Evolutionary conservation across 2,888 invertebrate genomes (phyloP).

Genomic region (Asteroscopus sphinx): DNA sequence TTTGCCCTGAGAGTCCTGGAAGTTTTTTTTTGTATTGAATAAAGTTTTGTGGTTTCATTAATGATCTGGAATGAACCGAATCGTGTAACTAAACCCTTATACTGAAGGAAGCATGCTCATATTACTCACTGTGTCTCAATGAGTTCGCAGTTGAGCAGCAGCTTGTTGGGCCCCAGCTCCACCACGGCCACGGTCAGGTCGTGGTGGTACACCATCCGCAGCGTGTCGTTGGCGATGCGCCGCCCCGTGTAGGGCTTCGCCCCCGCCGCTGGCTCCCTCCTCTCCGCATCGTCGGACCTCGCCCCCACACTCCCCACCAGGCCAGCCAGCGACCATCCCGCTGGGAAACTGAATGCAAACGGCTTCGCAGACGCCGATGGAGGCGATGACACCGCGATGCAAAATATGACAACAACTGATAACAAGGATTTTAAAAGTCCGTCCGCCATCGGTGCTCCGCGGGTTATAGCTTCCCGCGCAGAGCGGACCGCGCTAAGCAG

Average conservation of each 20-base stretch:
- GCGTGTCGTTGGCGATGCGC: constrained; percentile 91
- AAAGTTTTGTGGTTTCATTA: no score
- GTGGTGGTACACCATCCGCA: constrained; percentile 94
- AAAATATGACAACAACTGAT: constrained; percentile 81
- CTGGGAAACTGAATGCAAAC: constrained; percentile 84
- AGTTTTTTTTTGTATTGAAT: neutral
- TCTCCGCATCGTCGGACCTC: constrained; percentile 73
- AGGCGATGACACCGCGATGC: constrained; percentile 84
- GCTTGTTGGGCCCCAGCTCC: constrained; percentile 93
- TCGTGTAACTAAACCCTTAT: neutral
- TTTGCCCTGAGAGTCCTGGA: neutral
- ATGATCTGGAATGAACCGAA: neutral
- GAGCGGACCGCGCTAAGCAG: constrained; percentile 80
- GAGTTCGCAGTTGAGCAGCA: constrained; percentile 94
- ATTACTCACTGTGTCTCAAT: constrained; percentile 96
- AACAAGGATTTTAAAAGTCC: constrained; percentile 81
- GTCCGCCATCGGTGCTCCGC: constrained; percentile 82
- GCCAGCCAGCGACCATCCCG: constrained; percentile 85
- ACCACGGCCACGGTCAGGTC: constrained; percentile 96
- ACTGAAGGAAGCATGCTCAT: constrained; percentile 1
- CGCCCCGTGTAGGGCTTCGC: constrained; percentile 91
- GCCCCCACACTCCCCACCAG: constrained; percentile 82
- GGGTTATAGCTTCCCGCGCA: constrained; percentile 79
- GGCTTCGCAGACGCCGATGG: constrained; percentile 85
- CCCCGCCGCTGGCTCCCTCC: constrained; percentile 77